phyloP scores from a whole-genome alignment of 2,113 vertebrate species.

The Rafetus swinhoei region DNA sequence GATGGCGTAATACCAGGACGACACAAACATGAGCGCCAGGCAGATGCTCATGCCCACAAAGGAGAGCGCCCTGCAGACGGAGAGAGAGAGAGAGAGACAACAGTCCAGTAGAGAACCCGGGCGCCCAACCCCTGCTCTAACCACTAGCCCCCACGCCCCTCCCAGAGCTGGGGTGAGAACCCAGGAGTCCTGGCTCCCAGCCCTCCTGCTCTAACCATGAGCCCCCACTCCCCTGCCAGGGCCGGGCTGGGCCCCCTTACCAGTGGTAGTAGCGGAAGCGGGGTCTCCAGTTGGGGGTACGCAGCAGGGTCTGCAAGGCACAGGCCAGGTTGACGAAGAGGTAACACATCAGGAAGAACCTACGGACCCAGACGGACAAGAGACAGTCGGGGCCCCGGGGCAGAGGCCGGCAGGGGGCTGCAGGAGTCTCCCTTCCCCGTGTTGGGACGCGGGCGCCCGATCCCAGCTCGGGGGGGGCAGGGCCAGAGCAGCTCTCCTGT shows the following conservation, averaged over 20 bases:
- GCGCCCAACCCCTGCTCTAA: no score
- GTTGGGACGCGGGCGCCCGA: not conserved
- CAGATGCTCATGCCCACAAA: conserved; percentile 92
- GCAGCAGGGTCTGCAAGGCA: conserved; percentile 90
- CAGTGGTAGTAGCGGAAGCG: conserved; percentile 94
- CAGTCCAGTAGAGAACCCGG: no score
- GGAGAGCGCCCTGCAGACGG: conserved; percentile 84
- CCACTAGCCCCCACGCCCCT: not conserved
- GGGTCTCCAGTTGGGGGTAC: conserved; percentile 93
- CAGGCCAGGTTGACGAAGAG: conserved; percentile 94
- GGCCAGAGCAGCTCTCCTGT: no score
- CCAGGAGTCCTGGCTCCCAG: not conserved
- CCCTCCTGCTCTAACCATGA: no score
- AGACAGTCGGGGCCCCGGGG: no score
- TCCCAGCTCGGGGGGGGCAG: not conserved
- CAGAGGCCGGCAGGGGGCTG: no score
- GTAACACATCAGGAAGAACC: conserved; percentile 96
- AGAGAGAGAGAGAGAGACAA: no score
- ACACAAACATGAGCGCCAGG: conserved; percentile 92
- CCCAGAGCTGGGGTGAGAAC: not conserved
- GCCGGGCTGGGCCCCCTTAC: conserved; percentile 57
- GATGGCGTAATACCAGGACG: conserved; percentile 93
- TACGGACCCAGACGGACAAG: conserved; percentile 39
- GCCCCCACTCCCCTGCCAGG: not conserved
- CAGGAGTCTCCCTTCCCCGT: no score